Evolutionary conservation across 2,888 invertebrate species (phyloP).

Genomic region (Cosmorhoe ocellata): DNA sequence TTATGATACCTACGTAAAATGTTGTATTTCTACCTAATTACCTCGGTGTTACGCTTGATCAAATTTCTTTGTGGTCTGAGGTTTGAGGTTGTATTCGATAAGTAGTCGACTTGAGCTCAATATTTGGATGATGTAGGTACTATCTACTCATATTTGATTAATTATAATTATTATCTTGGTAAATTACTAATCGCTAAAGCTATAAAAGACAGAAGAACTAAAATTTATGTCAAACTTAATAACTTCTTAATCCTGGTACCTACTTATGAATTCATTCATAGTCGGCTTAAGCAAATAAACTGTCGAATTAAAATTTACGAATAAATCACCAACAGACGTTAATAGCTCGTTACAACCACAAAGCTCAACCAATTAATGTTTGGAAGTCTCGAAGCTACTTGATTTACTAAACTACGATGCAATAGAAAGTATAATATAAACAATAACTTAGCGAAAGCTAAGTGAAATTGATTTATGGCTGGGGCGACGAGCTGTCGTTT

Average conservation of each 20-base stretch:
- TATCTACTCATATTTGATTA: too few species aligned
- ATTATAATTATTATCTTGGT: too few species aligned
- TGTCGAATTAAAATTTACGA: conserved; percentile 23
- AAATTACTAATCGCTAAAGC: too few species aligned
- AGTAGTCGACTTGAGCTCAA: not conserved
- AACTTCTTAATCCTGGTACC: too few species aligned
- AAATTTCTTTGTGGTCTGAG: conserved; percentile 6
- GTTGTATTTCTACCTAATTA: conserved; percentile 11
- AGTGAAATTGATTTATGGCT: conserved; percentile 80
- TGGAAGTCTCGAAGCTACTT: conserved; percentile 67
- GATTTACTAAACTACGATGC: conserved; percentile 55
- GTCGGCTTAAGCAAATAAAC: conserved; percentile 27
- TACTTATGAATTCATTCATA: too few species aligned
- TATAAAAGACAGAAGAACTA: too few species aligned
- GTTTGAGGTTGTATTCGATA: conserved; percentile 7
- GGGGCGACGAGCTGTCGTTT: conserved; percentile 61
- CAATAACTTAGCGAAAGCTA: conserved; percentile 79
- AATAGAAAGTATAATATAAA: conserved; percentile 81
- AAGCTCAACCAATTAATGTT: conserved; percentile 57
- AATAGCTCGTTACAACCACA: conserved; percentile 49
- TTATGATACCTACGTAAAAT: not conserved
- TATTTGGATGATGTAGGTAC: not conserved
- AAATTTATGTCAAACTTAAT: too few species aligned
- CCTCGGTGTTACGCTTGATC: conserved; percentile 3
- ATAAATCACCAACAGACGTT: conserved; percentile 43